Percentiles rank a stretch among this genome's conserved stretches.
These are phyloP conservation scores for Chamaetylas fuelleborni DNA, from an alignment of 2,113 vertebrate species.

Conservation along the genomic window DNA sequence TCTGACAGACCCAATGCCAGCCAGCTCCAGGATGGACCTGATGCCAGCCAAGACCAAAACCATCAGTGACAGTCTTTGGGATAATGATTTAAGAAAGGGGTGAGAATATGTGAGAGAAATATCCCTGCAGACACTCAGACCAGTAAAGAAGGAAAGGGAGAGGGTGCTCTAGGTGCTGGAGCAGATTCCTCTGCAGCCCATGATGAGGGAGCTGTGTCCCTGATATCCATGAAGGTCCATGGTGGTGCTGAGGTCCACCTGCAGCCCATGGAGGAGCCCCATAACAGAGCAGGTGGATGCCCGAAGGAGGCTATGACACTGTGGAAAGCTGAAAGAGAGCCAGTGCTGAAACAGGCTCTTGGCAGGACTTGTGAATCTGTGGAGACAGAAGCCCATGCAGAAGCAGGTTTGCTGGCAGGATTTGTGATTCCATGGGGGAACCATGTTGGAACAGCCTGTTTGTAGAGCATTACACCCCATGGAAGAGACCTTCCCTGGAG, in stretches of 20 bases:
- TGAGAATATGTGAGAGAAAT: neutral
- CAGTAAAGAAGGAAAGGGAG: neutral
- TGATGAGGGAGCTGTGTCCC: neutral
- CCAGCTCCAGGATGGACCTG: accelerated
- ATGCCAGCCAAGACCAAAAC: neutral
- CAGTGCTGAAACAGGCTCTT: neutral
- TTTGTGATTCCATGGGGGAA: neutral
- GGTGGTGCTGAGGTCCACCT: neutral
- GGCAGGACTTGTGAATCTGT: neutral
- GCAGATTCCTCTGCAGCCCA: accelerated
- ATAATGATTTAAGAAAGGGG: neutral
- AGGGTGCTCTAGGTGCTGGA: accelerated
- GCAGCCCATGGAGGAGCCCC: neutral
- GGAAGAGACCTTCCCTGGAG: neutral
- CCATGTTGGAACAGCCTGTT: neutral
- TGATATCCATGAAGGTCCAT: neutral
- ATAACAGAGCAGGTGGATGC: neutral
- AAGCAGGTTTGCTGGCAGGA: neutral
- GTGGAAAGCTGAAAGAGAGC: neutral
- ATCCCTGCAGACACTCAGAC: neutral
- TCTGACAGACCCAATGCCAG: neutral
- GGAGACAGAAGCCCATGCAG: neutral
- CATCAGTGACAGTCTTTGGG: neutral
- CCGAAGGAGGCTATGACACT: neutral
- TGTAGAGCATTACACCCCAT: neutral